Evolutionary conservation across 2,888 invertebrate genomes (phyloP).

Genomic region (Cancer borealis): DNA sequence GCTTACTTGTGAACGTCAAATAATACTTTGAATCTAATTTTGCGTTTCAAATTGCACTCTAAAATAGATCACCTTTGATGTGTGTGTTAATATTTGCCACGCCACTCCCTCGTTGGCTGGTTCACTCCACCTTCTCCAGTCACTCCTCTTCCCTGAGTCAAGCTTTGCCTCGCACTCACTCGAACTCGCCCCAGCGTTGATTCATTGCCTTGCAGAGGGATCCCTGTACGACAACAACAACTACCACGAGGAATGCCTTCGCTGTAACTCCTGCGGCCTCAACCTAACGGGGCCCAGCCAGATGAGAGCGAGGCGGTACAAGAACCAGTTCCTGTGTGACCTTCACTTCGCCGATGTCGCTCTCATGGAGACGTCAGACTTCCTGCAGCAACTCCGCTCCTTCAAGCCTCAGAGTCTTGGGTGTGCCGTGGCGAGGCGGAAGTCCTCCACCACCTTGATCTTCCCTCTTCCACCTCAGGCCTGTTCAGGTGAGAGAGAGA

Average conservation of each 20-base stretch:
- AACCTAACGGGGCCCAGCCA: slow-evolving; percentile 93
- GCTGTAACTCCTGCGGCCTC: slow-evolving; percentile 96
- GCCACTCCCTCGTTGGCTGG: slow-evolving; percentile 29
- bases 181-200: background rate
- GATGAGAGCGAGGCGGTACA: slow-evolving; percentile 81
- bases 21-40: too few relatives aligned
- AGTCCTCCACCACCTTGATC: slow-evolving; percentile 95
- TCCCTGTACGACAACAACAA: slow-evolving; percentile 96
- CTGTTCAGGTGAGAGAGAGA: slow-evolving; percentile 87
- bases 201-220: slow-evolving; percentile 86
- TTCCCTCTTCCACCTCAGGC: slow-evolving; percentile 96
- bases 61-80: too few relatives aligned
- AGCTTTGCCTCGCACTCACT: background rate
- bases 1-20: background rate
- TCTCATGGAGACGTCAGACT: slow-evolving; percentile 97
- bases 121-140: slow-evolving; percentile 31
- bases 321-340: slow-evolving; percentile 96
- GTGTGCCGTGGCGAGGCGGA: slow-evolving; percentile 95
- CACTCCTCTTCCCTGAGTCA: background rate
- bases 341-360: slow-evolving; percentile 97
- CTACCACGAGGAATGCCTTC: slow-evolving; percentile 98
- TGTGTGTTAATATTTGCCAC: too few relatives aligned
- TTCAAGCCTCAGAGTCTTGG: slow-evolving; percentile 97
- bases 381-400: slow-evolving; percentile 97
- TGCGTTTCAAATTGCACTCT: too few relatives aligned